Evolutionary conservation across 2,797 vertebrate species (phyloP).

Genomic region (Moxostoma hubbsi): DNA sequence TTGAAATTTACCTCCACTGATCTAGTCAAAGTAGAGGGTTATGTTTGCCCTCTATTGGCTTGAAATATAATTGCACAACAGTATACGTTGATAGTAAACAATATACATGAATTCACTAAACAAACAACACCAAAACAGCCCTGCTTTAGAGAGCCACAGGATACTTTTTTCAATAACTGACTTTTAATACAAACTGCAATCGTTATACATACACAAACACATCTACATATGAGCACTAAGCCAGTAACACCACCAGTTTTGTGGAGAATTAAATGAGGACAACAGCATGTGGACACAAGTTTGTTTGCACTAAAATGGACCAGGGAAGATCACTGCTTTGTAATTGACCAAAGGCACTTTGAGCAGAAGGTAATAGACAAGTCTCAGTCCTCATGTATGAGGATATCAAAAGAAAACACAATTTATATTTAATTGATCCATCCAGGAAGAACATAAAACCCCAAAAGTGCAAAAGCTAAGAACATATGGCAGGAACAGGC

Average conservation of each 20-base stretch:
- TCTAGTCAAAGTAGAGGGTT: conserved; percentile 29
- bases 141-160: conserved; percentile 14
- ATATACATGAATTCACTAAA: conserved; percentile 37
- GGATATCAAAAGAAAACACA: conserved; percentile 2
- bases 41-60: conserved; percentile 46
- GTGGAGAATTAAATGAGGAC: conserved; percentile 4
- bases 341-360: conserved; percentile 62
- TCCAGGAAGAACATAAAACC: conserved; percentile 24
- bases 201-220: conserved; percentile 26
- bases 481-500: background rate
- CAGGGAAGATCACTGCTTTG: conserved; percentile 16
- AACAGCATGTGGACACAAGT: conserved; percentile 33
- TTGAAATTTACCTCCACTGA: conserved; percentile 41
- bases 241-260: background rate
- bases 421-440: conserved; percentile 20
- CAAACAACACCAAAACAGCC: conserved; percentile 28
- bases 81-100: conserved; percentile 29
- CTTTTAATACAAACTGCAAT: conserved; percentile 13
- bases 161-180: conserved; percentile 18
- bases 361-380: conserved; percentile 37
- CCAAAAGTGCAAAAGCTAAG: conserved; percentile 1
- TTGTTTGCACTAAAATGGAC: conserved; percentile 33
- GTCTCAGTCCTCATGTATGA: background rate
- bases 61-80: conserved; percentile 41
- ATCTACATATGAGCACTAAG: background rate